Evolutionary conservation across 2,888 invertebrate species (phyloP).

Genomic region (Drosophila kuntzei): DNA sequence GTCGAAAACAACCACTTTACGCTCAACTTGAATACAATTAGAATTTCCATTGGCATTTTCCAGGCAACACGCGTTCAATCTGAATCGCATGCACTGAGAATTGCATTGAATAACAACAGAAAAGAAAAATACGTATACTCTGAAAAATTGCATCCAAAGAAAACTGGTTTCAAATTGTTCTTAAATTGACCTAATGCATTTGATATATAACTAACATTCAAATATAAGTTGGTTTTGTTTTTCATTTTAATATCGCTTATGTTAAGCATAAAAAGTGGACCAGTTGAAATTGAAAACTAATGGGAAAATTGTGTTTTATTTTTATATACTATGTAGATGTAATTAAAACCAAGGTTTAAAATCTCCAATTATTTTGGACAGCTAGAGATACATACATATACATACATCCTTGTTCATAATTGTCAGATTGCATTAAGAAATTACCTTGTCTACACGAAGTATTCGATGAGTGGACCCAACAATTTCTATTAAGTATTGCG

Average conservation of each 20-base stretch:
- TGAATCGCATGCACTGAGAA: slow-evolving; percentile 4
- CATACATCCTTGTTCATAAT: not conserved
- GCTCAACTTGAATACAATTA: slow-evolving; percentile 51
- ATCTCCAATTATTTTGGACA: too few relatives aligned
- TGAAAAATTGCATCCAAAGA: not conserved
- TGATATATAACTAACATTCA: slow-evolving; percentile 1
- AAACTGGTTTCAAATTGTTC: not conserved
- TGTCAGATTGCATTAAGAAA: slow-evolving; percentile 4
- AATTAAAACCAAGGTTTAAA: too few relatives aligned
- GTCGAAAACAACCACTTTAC: slow-evolving; percentile 74
- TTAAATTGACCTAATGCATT: not conserved
- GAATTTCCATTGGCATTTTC: slow-evolving; percentile 65
- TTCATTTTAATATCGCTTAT: not conserved
- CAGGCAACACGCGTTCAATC: slow-evolving; percentile 40
- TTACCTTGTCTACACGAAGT: slow-evolving; percentile 1
- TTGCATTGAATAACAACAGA: slow-evolving; percentile 1
- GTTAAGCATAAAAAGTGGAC: not conserved
- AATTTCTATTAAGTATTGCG: slow-evolving; percentile 1
- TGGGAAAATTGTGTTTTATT: not conserved
- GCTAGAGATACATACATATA: not conserved
- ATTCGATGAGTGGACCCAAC: slow-evolving; percentile 2
- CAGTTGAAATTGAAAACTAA: not conserved
- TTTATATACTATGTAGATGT: too few relatives aligned
- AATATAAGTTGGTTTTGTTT: not conserved
- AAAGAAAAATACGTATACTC: not conserved